A percentile compares a stretch with the other conserved stretches of the same genome.
These are phyloP conservation scores for Drosophila falleni DNA, from an alignment of 2,888 invertebrate genomes.

Conservation along the genomic window DNA sequence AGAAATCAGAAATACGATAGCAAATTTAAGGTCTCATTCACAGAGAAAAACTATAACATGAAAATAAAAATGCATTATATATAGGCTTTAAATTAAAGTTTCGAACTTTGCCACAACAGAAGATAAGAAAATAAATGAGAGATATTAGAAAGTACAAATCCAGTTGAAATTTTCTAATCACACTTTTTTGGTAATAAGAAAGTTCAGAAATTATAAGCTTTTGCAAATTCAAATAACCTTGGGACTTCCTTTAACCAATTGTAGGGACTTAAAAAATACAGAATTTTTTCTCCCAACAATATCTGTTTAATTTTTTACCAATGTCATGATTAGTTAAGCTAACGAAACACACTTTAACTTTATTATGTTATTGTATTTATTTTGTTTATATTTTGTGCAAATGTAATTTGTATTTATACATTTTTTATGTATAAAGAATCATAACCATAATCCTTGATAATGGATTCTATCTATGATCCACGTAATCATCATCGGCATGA, in stretches of 20 bases:
- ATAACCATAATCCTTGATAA: not conserved
- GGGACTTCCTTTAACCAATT: not conserved
- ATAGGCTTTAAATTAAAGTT: too few species aligned
- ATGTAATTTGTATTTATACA: slow-evolving; percentile 20
- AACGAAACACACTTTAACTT: slow-evolving; percentile 16
- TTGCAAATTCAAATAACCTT: not conserved
- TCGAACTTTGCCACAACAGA: too few species aligned
- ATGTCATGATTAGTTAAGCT: slow-evolving; percentile 3
- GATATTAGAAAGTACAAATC: too few species aligned
- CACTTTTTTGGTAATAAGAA: not conserved
- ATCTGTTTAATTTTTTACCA: not conserved
- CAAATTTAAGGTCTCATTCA: too few species aligned
- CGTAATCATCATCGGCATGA: slow-evolving; percentile 58
- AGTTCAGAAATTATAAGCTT: not conserved
- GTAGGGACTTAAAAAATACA: not conserved
- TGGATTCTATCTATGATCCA: slow-evolving; percentile 58
- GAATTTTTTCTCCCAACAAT: not conserved
- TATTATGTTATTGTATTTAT: slow-evolving; percentile 26
- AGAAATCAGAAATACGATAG: too few species aligned
- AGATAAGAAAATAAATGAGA: too few species aligned
- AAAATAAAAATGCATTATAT: too few species aligned
- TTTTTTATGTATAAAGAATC: slow-evolving; percentile 9
- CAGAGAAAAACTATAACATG: too few species aligned
- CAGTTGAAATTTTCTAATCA: not conserved
- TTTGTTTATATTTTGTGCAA: slow-evolving; percentile 25